These are phyloP conservation scores for Mechanitis mazaeus DNA, from an alignment of 2,888 invertebrate species.

Conservation along the genomic window DNA sequence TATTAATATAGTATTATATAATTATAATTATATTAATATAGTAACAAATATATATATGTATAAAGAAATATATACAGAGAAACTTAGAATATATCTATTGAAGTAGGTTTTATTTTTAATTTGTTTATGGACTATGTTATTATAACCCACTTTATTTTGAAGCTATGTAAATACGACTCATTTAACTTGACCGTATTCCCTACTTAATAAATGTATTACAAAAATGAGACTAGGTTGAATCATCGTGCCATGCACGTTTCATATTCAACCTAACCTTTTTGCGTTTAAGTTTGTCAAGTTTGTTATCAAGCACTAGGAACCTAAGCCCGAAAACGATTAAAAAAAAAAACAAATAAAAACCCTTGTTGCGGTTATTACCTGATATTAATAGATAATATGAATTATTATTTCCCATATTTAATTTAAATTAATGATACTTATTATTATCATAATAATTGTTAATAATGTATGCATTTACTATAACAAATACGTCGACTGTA, in stretches of 20 bases:
- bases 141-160: not conserved
- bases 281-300: too few relatives aligned
- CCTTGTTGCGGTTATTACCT: not conserved
- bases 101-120: too few relatives aligned
- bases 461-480: not conserved
- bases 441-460: not conserved
- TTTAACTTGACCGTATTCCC: slow-evolving; percentile 12
- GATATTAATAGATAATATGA: not conserved
- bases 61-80: too few relatives aligned
- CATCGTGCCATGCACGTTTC: not conserved
- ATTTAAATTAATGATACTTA: not conserved
- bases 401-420: not conserved
- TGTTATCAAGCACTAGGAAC: too few relatives aligned
- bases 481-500: not conserved
- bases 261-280: too few relatives aligned
- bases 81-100: too few relatives aligned
- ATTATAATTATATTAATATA: too few relatives aligned
- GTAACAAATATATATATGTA: too few relatives aligned
- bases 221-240: not conserved
- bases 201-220: not conserved
- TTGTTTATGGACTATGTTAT: not conserved
- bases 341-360: too few relatives aligned
- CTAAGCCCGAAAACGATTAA: too few relatives aligned
- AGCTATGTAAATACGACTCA: not conserved
- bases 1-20: too few relatives aligned